A percentile compares a stretch with the other conserved stretches of the same genome.
Evolutionary conservation across 2,113 vertebrate genomes (phyloP).

Genomic region (Lagopus muta): DNA sequence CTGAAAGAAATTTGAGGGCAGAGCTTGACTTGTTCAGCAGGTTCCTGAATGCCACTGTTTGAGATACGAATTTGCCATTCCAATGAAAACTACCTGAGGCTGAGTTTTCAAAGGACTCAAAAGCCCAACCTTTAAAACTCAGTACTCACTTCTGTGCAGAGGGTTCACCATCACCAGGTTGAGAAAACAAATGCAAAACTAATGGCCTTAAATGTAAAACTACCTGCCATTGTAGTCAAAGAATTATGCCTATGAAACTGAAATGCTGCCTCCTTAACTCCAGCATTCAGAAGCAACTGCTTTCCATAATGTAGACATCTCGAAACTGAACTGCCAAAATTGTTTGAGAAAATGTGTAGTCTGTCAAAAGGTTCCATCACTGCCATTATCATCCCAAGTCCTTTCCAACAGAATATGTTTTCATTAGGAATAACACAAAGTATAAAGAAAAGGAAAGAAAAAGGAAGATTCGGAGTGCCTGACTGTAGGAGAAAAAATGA

Average conservation of each 20-base stretch:
- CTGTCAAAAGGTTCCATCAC: not conserved
- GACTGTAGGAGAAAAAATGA: not conserved
- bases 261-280: not conserved
- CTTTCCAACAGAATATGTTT: not conserved
- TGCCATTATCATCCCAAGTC: not conserved
- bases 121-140: constrained; percentile 6
- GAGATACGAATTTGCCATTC: constrained; percentile 59
- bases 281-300: not conserved
- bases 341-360: not conserved
- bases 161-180: not conserved
- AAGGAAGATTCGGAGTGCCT: not conserved
- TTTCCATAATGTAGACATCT: not conserved
- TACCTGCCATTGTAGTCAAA: not conserved
- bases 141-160: not conserved
- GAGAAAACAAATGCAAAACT: not conserved
- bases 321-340: not conserved
- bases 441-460: not conserved
- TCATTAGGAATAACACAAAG: not conserved
- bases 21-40: constrained; percentile 32
- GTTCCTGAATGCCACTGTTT: constrained; percentile 52
- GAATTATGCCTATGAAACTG: not conserved
- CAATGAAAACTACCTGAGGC: constrained; percentile 46
- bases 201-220: not conserved
- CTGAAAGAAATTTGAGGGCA: constrained; percentile 25
- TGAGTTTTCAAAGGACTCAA: constrained; percentile 60